Base-by-base conservation (phyloP, 1,140 invertebrate genomes). In the Leptestheria dahalacensis region DNA sequence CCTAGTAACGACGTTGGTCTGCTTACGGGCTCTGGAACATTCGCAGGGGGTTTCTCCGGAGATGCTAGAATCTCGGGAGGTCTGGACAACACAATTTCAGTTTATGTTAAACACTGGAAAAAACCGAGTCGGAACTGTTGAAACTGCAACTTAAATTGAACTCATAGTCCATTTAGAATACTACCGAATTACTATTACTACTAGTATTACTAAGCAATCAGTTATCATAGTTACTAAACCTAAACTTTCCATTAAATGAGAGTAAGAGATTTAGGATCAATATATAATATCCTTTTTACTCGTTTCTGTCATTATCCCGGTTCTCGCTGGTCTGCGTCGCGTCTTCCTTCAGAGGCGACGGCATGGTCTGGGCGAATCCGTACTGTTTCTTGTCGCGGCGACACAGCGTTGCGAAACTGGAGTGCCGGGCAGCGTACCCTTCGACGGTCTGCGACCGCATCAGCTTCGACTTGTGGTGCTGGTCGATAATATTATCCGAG, bases 391-490 rank as follows among this genome's bases (percentile, higher is more conserved):
- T 64, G 62, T 48, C 23, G 26, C 59, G 18, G 6, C 33, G 6
- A 53, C 53, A 28, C 60, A 51, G 18, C 76, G 91, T 91, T 41
- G 85, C 79, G 68, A 91, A 79, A 70, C 90, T 91, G 59, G 85
- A 85, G 71, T 89, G 86, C 68, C 88, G 77, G 29, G 86, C 86
- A 21, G 84, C 87, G 71, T 88, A 91, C 49, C 87, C 88, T 64
- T 71, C 69, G 60, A 90, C 76, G 48, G 87, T 90, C 51, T 84
- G 87, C 41, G 86, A 84, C 65, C 81, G 72, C 73, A 88, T 83
- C 41, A 87, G 70, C 23, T 65, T 66, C 10, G 41, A 26, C 15
- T 41, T 20, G 11, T 57, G 29, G 15, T 46, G 18, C 61, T 61
- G 33, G 50, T 54, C 50, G 62, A 65, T 58, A 1, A 63, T 61